Conservation (phyloP, 2,797 vertebrate genomes). For the Chelidonichthys spinosus region DNA sequence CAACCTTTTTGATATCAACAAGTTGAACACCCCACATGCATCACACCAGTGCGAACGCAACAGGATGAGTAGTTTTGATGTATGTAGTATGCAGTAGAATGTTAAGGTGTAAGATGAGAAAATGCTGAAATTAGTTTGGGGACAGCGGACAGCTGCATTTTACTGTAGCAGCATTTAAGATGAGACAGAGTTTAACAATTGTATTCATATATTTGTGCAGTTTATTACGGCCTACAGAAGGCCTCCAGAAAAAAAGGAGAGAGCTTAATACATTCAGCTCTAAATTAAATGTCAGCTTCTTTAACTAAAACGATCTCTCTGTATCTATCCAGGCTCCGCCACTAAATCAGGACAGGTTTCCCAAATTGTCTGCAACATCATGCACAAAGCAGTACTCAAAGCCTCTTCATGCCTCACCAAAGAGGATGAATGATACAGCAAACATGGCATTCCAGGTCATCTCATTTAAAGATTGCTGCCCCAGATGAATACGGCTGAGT, state of each 20-base stretch:
- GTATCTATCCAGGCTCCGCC: conserved; percentile 19
- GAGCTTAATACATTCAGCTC: conserved; percentile 29
- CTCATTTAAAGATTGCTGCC: conserved; percentile 48
- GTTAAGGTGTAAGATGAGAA: conserved; percentile 6
- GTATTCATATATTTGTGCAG: conserved; percentile 22
- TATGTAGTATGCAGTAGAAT: conserved; percentile 24
- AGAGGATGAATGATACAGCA: conserved; percentile 42
- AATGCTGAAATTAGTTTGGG: conserved; percentile 22
- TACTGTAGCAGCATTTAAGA: conserved; percentile 31
- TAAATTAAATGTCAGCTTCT: conserved; percentile 54
- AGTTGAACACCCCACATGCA: background rate
- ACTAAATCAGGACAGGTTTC: conserved; percentile 36
- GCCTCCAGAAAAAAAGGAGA: conserved; percentile 15
- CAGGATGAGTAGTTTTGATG: conserved; percentile 9
- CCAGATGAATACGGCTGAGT: conserved; percentile 32
- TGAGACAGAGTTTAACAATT: conserved; percentile 21
- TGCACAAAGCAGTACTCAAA: conserved; percentile 23
- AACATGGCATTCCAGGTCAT: conserved; percentile 35
- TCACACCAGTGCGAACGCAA: conserved; percentile 19
- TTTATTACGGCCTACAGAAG: conserved; percentile 30
- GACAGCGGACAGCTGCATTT: conserved; percentile 10
- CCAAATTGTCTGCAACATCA: conserved; percentile 11
- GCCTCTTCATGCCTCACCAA: conserved; percentile 11
- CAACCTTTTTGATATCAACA: conserved; percentile 10
- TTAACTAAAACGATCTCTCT: conserved; percentile 36